Conservation (phyloP, 1,140 invertebrate species). For the Fopius arisanus region DNA sequence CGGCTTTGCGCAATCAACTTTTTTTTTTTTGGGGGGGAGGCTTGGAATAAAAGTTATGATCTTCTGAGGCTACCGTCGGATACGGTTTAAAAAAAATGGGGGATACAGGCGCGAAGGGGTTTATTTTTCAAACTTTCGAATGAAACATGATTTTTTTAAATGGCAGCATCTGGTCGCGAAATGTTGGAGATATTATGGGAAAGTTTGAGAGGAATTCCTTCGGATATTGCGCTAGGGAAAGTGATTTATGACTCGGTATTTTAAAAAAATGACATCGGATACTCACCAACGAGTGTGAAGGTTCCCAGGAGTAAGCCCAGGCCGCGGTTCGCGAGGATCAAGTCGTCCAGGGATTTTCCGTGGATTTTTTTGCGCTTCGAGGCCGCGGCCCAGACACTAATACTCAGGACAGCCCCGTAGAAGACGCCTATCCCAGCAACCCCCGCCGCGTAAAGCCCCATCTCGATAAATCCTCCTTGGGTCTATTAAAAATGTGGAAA, state of each 20-base stretch:
- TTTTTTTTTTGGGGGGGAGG: background rate
- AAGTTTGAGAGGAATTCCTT: too few species aligned
- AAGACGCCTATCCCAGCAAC: constrained; percentile 75
- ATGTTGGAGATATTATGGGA: too few species aligned
- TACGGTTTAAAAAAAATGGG: background rate
- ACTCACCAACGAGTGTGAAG: constrained; percentile 79
- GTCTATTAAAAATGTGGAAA: background rate
- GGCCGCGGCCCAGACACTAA: constrained; percentile 79
- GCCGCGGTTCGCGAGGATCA: constrained; percentile 80
- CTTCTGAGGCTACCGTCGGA: background rate
- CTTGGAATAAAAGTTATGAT: constrained; percentile 1
- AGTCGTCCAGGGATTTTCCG: constrained; percentile 68
- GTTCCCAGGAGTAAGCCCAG: constrained; percentile 81
- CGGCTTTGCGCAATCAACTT: constrained; percentile 4
- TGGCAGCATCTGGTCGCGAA: too few species aligned
- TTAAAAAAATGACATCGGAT: background rate
- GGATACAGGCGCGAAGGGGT: too few species aligned
- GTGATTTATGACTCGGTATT: background rate
- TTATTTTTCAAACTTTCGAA: too few species aligned
- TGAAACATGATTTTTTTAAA: too few species aligned
- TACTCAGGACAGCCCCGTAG: constrained; percentile 73
- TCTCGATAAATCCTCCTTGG: constrained; percentile 31
- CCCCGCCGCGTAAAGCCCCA: constrained; percentile 70
- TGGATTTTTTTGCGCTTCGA: constrained; percentile 68
- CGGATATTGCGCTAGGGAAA: background rate